phyloP scores from a whole-genome alignment of 2,113 vertebrate species.

The Cyprinodon brontotheroides region DNA sequence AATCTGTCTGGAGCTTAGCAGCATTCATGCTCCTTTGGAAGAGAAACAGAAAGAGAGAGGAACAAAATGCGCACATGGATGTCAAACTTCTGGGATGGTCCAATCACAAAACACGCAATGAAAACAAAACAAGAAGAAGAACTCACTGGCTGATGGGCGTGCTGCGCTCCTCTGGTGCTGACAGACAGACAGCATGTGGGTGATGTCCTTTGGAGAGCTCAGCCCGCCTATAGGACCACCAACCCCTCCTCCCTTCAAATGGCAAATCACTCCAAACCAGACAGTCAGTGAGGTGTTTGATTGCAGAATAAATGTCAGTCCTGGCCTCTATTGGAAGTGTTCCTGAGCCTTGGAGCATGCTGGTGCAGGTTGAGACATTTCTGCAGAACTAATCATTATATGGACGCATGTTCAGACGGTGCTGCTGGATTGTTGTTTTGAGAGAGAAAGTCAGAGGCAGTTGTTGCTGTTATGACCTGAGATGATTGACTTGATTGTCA shows the following conservation, averaged over 20 bases:
- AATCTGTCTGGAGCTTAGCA: constrained; percentile 22
- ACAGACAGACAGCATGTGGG: constrained; percentile 37
- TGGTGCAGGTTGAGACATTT: constrained; percentile 10
- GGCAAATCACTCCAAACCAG: background rate
- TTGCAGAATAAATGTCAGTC: background rate
- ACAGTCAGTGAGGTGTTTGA: background rate
- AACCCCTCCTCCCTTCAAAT: background rate
- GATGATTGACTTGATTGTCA: background rate
- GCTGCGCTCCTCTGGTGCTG: constrained; percentile 20
- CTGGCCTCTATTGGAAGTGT: background rate
- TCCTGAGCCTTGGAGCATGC: background rate
- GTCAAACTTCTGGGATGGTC: background rate
- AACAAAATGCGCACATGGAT: background rate
- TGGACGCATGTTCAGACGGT: background rate
- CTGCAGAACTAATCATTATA: constrained; percentile 2
- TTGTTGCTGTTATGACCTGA: background rate
- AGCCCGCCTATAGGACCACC: constrained; percentile 35
- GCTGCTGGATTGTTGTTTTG: background rate
- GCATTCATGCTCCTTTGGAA: constrained; percentile 19
- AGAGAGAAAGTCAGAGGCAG: background rate
- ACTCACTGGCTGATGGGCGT: background rate
- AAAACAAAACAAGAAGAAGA: background rate
- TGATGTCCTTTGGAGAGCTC: constrained; percentile 18
- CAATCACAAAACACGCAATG: background rate
- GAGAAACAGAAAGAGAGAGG: background rate